Evolutionary conservation across 2,113 vertebrate genomes (phyloP).

Genomic region (Vimba vimba): DNA sequence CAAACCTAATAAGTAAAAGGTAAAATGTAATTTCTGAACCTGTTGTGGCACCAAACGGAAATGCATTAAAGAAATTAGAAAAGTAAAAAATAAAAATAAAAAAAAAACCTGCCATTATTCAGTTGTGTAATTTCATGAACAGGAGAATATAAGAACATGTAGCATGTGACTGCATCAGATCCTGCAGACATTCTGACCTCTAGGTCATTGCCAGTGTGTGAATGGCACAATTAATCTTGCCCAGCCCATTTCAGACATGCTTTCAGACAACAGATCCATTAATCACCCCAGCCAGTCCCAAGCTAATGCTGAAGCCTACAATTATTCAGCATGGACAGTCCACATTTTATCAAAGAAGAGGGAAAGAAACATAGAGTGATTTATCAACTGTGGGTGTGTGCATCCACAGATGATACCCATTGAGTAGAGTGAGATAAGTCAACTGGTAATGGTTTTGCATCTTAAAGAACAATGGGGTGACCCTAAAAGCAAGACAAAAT

Average conservation of each 20-base stretch:
- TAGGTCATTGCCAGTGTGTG: conserved; percentile 14
- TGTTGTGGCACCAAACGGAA: not conserved
- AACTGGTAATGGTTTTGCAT: not conserved
- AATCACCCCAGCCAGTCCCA: conserved; percentile 27
- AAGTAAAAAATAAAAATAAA: not conserved
- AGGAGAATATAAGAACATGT: not conserved
- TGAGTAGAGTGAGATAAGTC: conserved; percentile 32
- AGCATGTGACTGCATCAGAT: conserved; percentile 11
- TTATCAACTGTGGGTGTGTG: not conserved
- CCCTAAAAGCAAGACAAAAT: conserved; percentile 28
- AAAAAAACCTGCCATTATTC: not conserved
- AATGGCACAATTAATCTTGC: not conserved
- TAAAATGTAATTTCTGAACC: not conserved
- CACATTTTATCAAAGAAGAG: conserved; percentile 5
- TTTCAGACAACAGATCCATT: conserved; percentile 36
- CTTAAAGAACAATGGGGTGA: conserved; percentile 27
- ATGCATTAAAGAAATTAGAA: not conserved
- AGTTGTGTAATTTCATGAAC: not conserved
- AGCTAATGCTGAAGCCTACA: conserved; percentile 55
- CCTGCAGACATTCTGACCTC: conserved; percentile 4
- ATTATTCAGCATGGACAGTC: conserved; percentile 60
- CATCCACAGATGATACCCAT: conserved; percentile 45
- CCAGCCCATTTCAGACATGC: conserved; percentile 19
- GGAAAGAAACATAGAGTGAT: conserved; percentile 24
- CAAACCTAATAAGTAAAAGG: not conserved